phyloP scores from a whole-genome alignment of 2,888 invertebrate genomes.

The Pseudanteris insignis region DNA sequence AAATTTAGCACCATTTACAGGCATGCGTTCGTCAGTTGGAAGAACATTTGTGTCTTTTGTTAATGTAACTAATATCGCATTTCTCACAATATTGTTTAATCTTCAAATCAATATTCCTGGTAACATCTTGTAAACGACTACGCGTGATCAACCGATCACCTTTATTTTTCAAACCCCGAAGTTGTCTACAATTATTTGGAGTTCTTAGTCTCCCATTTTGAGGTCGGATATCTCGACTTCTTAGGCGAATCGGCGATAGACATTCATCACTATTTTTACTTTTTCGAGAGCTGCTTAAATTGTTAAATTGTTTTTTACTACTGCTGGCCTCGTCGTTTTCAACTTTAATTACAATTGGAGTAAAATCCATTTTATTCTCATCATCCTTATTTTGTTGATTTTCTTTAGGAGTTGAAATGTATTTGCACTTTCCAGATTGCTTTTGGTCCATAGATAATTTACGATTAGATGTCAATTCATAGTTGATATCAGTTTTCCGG shows the following conservation, averaged over 20 bases:
- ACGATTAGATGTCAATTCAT: conserved; percentile 35
- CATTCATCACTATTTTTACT: not conserved
- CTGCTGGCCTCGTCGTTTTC: not conserved
- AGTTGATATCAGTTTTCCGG: conserved; percentile 48
- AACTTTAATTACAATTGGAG: conserved; percentile 6
- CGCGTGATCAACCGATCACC: conserved; percentile 19
- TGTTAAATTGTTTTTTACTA: conserved; percentile 4
- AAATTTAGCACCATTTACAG: conserved; percentile 24
- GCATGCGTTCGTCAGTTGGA: conserved; percentile 46
- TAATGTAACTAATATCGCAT: conserved; percentile 51
- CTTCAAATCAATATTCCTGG: conserved; percentile 22
- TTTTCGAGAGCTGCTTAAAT: conserved; percentile 1
- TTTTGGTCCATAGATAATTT: conserved; percentile 4
- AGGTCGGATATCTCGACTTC: conserved; percentile 51
- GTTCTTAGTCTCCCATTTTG: conserved; percentile 51
- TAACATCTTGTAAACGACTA: conserved; percentile 1
- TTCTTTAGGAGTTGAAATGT: conserved; percentile 10
- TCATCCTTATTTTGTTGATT: conserved; percentile 14
- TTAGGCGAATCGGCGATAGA: conserved; percentile 46
- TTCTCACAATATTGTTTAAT: conserved; percentile 53
- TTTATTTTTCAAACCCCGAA: conserved; percentile 11
- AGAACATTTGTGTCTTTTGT: conserved; percentile 53
- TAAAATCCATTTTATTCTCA: not conserved
- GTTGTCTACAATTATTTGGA: conserved; percentile 2
- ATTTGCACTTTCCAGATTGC: conserved; percentile 17